Conservation (phyloP, 2,113 vertebrate species). For the Nestor notabilis region DNA sequence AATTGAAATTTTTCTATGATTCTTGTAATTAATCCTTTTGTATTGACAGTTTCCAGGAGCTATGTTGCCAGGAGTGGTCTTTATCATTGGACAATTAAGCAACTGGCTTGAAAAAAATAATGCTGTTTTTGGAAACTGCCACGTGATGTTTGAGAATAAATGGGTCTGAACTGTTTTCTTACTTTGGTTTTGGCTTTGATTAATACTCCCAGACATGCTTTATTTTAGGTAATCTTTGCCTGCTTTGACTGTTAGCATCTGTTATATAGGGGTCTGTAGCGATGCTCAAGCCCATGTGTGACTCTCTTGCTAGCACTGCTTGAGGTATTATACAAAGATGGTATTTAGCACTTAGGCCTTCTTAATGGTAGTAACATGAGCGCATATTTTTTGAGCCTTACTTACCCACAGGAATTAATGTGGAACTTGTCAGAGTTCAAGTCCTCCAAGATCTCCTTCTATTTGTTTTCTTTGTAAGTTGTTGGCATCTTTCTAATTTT, state of each 20-base stretch:
- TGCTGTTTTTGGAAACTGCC: background rate
- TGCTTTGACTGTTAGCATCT: background rate
- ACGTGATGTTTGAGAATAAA: background rate
- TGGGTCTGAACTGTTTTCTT: background rate
- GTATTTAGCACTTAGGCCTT: background rate
- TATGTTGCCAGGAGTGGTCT: constrained; percentile 6
- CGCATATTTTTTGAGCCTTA: background rate
- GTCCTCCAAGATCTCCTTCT: constrained; percentile 1
- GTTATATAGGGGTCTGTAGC: background rate
- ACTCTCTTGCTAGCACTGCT: background rate
- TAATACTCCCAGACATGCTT: background rate
- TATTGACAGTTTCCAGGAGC: constrained; percentile 27
- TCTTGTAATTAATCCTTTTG: constrained; percentile 49
- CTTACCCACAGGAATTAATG: background rate
- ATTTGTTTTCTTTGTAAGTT: constrained; percentile 46
- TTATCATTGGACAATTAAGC: constrained; percentile 46
- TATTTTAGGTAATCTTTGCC: background rate
- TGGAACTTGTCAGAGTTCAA: background rate
- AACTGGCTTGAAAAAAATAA: constrained; percentile 19
- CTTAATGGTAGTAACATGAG: background rate
- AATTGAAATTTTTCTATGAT: constrained; percentile 24
- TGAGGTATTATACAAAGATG: background rate
- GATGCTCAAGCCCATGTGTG: accelerated
- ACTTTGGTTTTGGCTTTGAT: constrained; percentile 12
- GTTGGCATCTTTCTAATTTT: constrained; percentile 11